Evolutionary conservation across 2,888 invertebrate species (phyloP), one percentile per base, ranked within the genome.

Genomic region (Microplitis manilae): DNA sequence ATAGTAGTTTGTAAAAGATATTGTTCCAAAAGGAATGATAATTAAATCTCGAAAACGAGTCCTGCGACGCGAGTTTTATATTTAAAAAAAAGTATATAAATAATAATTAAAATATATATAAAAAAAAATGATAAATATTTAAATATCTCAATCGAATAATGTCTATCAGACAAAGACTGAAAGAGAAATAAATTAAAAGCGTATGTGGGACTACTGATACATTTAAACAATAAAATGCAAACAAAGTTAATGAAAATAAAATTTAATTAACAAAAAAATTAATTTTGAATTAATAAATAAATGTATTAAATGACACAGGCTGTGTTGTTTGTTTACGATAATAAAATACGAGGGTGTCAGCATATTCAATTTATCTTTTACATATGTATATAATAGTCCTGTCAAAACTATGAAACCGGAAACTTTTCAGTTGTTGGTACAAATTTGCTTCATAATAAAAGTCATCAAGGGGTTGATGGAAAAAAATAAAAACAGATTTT

Each of bases 1-100:
- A 72, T 72, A 72, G 71, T 72, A 72, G 71, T 30, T 38, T 62
- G 71, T 72, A 72, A 72, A 68, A 68, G 50, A 68, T 40, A 68
- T 6, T 67, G 40, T 40, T 38, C 6, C 9, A 6, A 68, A 7
- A 15, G 17, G 68, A 15, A 15, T 7, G 15, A 68, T 9, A 40
- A 20, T 20, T 20, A 20, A 40, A n/a, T n/a, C 38, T 62, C 71
- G n/a, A 72, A 67, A 7, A 38, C 67, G 13, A 67, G 38, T 67
- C 15, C 62, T 62, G 8, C 71, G 62, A 17, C 71, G 62, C 61
- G 17, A 68, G 62, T 72, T 40, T 62, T 72, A 40, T 62, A 72
- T n/a, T 71, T 71, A 61, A 61, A 72, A 61, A 72, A 30, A 30
- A 30, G 0, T 30, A 72, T 62, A 72, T 20, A 20, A 20, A 20